phyloP scores from a whole-genome alignment of 2,113 vertebrate species.

The Halichoeres trimaculatus region DNA sequence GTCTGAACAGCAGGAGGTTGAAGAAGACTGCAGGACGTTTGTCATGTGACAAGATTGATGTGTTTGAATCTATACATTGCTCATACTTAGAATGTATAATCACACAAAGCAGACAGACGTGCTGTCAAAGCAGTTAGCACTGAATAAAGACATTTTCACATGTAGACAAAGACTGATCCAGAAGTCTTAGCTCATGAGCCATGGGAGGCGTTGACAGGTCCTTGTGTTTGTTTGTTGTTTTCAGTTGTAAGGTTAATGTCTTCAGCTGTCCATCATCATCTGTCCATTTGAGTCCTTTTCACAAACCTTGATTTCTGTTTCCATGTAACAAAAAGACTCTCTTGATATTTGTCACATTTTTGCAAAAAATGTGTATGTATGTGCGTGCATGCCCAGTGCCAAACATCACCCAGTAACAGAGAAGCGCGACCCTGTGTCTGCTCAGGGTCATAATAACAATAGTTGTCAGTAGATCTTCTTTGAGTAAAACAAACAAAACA shows the following conservation, averaged over 20 bases:
- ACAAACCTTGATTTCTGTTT: conserved; percentile 14
- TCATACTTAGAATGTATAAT: too few species aligned
- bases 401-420: conserved; percentile 7
- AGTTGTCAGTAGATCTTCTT: conserved; percentile 1
- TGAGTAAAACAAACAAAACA: conserved; percentile 24
- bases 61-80: conserved; percentile 57
- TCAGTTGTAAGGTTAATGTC: conserved; percentile 20
- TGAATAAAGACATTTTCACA: conserved; percentile 51
- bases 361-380: conserved; percentile 52
- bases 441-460: conserved; percentile 9
- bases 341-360: conserved; percentile 33
- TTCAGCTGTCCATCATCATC: not conserved
- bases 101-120: conserved; percentile 31
- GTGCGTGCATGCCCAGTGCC: conserved; percentile 48
- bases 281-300: conserved; percentile 15
- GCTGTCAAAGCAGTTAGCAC: conserved; percentile 47
- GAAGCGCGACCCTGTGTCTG: conserved; percentile 3
- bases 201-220: conserved; percentile 48
- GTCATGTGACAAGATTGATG: conserved; percentile 55
- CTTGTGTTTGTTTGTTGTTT: conserved; percentile 41
- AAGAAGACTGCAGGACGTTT: conserved; percentile 27
- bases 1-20: not conserved
- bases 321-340: conserved; percentile 18
- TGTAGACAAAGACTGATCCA: conserved; percentile 38
- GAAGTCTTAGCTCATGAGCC: conserved; percentile 78